Base-by-base conservation (phyloP, 2,797 vertebrate species). In the Hypotaenidia okinawae region DNA sequence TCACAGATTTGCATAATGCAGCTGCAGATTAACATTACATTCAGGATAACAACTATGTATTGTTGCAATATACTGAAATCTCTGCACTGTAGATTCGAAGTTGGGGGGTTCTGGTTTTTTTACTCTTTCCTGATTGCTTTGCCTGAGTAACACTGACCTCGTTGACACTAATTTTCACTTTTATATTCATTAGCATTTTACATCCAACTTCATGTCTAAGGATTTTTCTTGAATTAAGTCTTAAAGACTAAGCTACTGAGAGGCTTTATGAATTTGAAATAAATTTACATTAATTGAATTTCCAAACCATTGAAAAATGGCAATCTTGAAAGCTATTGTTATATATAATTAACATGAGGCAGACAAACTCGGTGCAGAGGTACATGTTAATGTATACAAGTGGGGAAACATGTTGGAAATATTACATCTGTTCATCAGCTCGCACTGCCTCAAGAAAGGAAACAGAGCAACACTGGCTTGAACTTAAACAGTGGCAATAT, bases 41-140 rank as follows among this genome's bases (percentile, higher is more conserved):
- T 45, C 57, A 55, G 76, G 54, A 72, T 9, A 84, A 22, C n/a
- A 85, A 52, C 13, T 49, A 73, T 6, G 14, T 17, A 37, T 7
- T 37, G 6, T 22, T 57, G 19, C 9, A 57, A 47, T 59, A 9
- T 39, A 67, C 9, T 27, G 14, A 92, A 73, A 74, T 33, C 13
- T 57, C 33, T 35, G 18, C 37, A 22, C 4, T 47, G 13, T 2
- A 69, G 22, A 37, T 72, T 72, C 9, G 8, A 55, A 75, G 13
- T 17, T 51, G 49, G 28, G 28, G 4, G 5, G 10, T 54, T 30
- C 6, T 52, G 2, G 0, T 0, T 0, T 5, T 58, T 24, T 8
- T 3, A 8, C 17, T 45, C 10, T n/a, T 74, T 74, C 15, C 25
- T 45, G 14, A 67, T 16, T 63, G 49, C 35, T 76, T 16, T 61